Base-by-base conservation (phyloP, 2,888 invertebrate genomes). In the Aphrophora alni region DNA sequence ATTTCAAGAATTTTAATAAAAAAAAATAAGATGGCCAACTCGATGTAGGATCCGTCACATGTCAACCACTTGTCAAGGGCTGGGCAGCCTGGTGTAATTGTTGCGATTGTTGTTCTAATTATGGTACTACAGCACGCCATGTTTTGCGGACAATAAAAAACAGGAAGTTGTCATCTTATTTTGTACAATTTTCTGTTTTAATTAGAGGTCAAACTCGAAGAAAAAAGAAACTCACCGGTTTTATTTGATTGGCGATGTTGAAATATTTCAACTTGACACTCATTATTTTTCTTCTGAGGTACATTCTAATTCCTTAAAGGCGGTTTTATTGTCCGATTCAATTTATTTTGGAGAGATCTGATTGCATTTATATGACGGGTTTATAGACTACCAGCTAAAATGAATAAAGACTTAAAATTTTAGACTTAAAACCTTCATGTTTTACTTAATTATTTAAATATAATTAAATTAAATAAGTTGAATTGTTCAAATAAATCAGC, bases 151-250 rank as follows among this genome's bases (percentile, higher is more conserved):
- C 44, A 14, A 51, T 73, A 72, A 78, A 72, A 59, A 78, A 38
- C 78, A 73, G 78, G 78, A 78, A 78, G 78, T 72, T 33, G 78
- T 78, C 71, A 72, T 44, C 71, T 72, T 44, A 78, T 72, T 78
- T 78, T 78, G 78, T 33, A 33, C 72, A 72, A 59, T 78, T 72
- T 73, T 78, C 73, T 71, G 25, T 76, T 76, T 21, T 75, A 59
- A 75, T 76, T 76, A 68, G 59, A 59, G 59, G 59, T 59, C 59
- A 59, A 59, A 59, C 59, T 59, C 21, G n/a, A 3, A 5, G 59
- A n/a, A 59, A 33, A n/a, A 59, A 59, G 59, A 21, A 21, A 59
- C n/a, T 21, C 21, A 8, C n/a, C 59, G 59, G n/a, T 59, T 10
- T 59, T 59, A 21, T 59, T 59, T 59, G 59, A 59, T 59, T 59